Base-by-base conservation (phyloP, 2,888 invertebrate species). In the Drosophila hawaiiensis region DNA sequence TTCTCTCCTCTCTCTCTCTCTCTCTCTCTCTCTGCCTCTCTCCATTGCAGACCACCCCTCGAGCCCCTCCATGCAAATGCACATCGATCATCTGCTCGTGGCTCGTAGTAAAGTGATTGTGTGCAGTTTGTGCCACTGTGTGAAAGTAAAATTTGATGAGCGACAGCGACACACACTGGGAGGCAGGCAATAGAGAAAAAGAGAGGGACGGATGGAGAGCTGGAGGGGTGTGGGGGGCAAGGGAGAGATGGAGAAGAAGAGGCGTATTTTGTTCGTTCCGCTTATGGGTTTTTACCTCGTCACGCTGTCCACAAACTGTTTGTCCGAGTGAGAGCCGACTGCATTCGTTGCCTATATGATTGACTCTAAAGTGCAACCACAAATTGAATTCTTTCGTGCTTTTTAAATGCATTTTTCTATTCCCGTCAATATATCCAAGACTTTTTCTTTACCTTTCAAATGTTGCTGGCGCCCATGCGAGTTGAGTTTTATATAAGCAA, bases 31-130 rank as follows among this genome's bases (percentile, higher is more conserved):
- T 50, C 16, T 58, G 25, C 25, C 28, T 19, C 50, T 50, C 19
- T 31, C 28, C 66, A 54, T 47, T 53, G 65, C 43, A 25, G 31
- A 31, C 31, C 33, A 28, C 29, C 52, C 50, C 29, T 10, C 50
- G 5, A 16, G 16, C 16, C 61, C 28, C 47, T 55, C 41, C 75
- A 85, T 88, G 86, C 83, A 81, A 83, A 88, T 90, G 89, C 89
- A 85, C 89, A 85, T 85, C 89, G 89, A 85, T 89, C 89, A 85
- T 82, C 76, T 76, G 78, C 72, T 82, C 72, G 76, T 87, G 85
- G 76, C 82, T 78, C n/a, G n/a, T n/a, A 80, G 83, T 39, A 37
- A 37, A 56, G 55, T 56, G 74, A 84, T 84, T 83, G 85, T 58
- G 41, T 89, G 76, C 75, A 80, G 76, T 79, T 79, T 47, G 47